Evolutionary conservation across 2,888 invertebrate genomes (phyloP), one percentile per base, ranked within the genome.

Genomic region (Polyommatus icarus): DNA sequence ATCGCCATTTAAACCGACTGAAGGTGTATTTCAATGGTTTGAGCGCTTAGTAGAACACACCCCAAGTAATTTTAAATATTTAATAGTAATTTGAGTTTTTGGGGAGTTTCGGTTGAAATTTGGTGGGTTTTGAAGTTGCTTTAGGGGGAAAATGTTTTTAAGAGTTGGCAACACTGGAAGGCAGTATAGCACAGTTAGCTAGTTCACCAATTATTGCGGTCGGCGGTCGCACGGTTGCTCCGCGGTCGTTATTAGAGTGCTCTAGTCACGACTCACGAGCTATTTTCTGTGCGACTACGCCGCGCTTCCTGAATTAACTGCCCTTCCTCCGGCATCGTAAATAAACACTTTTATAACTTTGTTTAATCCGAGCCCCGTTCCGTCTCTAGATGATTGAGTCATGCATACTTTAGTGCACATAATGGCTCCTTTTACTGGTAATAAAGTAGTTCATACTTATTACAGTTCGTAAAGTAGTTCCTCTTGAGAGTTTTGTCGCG

Each of bases 311-410:
- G 83, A 82, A 80, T 80, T 84, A 85, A 83, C 84, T 83, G 85
- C 82, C 84, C 85, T 82, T 85, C 85, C 85, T 84, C 82, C 80
- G 80, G 80, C 81, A 84, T 85, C 85, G 86, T 91, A 90, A 90
- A 92, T 89, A 90, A 89, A 90, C 88, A 87, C 83, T 82, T 87
- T 87, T 86, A 88, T 86, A 84, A 83, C 84, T 82, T 78, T 78
- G 81, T 83, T 83, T 87, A 84, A 88, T 88, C 85, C 73, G 24
- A 73, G 57, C 6, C 36, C 57, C 24, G 29, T 57, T 57, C 40
- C 24, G 59, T 40, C 50, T 5, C 57, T 77, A 54, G 24, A 29
- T 29, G 50, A 50, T 50, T 75, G 75, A 75, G 46, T 75, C 75
- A 75, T 54, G 15, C 54, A 29, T 24, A 46, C 29, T 50, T 75